Percentiles rank a stretch among this genome's conserved stretches.
These are phyloP conservation scores for Callionymus lyra DNA, from an alignment of 2,113 vertebrate genomes.

Conservation along the genomic window DNA sequence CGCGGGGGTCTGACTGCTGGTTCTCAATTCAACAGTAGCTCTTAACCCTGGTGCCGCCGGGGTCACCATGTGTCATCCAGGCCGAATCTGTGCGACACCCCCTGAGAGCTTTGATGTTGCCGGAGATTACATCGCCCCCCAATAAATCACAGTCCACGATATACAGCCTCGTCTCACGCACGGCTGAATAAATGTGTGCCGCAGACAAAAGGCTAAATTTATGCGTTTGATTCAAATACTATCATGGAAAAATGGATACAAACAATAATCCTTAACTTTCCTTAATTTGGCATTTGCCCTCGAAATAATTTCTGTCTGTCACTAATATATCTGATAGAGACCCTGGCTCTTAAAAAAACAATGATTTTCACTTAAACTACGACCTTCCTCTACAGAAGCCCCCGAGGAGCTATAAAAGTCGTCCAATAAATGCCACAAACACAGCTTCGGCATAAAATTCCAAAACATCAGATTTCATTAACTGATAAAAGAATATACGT, in stretches of 20 bases:
- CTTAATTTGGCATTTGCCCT: background rate
- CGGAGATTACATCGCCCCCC: conserved; percentile 14
- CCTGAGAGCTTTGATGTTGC: conserved; percentile 45
- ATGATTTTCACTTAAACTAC: conserved; percentile 39
- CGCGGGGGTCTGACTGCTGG: conserved; percentile 20
- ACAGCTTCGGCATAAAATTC: no score
- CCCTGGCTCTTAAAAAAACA: conserved; percentile 35
- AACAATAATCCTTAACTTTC: no score
- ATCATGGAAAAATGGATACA: no score
- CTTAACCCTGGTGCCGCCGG: conserved; percentile 39
- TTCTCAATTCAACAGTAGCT: conserved; percentile 46
- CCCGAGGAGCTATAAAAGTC: conserved; percentile 35
- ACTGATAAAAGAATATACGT: no score
- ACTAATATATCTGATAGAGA: conserved; percentile 31
- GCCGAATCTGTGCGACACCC: conserved; percentile 19
- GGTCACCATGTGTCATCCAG: conserved; percentile 39
- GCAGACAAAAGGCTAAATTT: background rate
- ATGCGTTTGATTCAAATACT: no score
- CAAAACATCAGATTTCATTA: no score
- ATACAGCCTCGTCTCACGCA: background rate
- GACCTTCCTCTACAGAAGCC: conserved; percentile 12
- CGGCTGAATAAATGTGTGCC: background rate
- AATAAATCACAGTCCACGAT: background rate
- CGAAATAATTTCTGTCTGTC: conserved; percentile 10
- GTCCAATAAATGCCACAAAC: background rate